These are phyloP conservation scores for Steinernema hermaphroditum DNA, from an alignment of 2,888 invertebrate species.

Conservation along the genomic window DNA sequence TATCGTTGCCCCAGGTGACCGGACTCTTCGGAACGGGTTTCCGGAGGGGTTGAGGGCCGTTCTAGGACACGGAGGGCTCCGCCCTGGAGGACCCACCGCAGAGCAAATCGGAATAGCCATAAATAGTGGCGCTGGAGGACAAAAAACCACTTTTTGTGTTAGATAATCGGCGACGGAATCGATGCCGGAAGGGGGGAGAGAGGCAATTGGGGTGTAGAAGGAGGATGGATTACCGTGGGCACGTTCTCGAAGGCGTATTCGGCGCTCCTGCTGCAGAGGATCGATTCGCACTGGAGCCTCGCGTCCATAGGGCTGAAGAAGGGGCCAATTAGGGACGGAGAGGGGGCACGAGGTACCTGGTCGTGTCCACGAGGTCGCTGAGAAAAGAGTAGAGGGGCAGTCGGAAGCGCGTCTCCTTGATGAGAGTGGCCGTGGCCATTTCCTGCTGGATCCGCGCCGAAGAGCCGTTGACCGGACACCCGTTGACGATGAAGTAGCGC, in stretches of 20 bases:
- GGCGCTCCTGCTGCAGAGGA: constrained; percentile 15
- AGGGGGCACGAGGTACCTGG: background rate
- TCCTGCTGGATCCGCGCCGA: background rate
- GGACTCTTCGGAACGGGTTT: no score
- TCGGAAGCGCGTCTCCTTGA: background rate
- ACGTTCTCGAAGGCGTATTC: background rate
- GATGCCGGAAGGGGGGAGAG: background rate
- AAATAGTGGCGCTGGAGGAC: no score
- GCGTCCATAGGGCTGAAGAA: background rate
- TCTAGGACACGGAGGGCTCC: no score
- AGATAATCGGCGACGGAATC: background rate
- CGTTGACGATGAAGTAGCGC: constrained; percentile 10
- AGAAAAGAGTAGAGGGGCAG: background rate
- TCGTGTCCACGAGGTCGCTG: background rate
- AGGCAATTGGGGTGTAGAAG: background rate
- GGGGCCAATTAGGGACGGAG: background rate
- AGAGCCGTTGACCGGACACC: background rate
- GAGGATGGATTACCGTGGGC: constrained; percentile 3
- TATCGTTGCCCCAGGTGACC: background rate
- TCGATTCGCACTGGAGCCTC: constrained; percentile 12
- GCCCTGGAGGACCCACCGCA: no score
- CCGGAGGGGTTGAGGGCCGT: no score
- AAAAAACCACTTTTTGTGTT: constrained; percentile 14
- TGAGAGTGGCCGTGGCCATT: background rate
- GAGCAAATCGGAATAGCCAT: no score